phyloP scores from a whole-genome alignment of 2,113 vertebrate species.

The Peromyscus polionotus region DNA sequence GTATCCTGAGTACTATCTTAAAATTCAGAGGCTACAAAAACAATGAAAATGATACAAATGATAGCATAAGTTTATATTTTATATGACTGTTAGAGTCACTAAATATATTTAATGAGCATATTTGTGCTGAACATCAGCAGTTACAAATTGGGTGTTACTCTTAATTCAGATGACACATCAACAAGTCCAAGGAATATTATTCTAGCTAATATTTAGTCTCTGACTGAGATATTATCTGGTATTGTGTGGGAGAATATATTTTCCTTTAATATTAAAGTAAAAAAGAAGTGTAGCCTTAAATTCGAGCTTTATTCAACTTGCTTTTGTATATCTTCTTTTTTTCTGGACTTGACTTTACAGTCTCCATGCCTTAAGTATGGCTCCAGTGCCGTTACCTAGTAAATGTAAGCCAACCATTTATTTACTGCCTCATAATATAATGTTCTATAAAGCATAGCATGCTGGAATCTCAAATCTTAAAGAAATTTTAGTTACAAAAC shows the following conservation, averaged over 20 bases:
- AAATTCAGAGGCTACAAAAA: conserved; percentile 37
- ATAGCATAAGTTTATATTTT: conserved; percentile 25
- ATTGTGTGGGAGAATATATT: conserved; percentile 4
- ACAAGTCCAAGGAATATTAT: neutral
- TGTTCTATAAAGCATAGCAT: neutral
- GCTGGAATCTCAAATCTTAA: neutral
- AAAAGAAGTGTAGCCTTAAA: neutral
- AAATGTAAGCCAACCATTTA: neutral
- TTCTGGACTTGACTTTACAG: neutral
- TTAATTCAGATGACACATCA: neutral
- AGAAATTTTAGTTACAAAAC: conserved; percentile 20
- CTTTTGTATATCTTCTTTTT: conserved; percentile 7
- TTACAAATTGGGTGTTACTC: conserved; percentile 3
- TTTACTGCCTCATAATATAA: neutral
- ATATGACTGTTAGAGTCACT: conserved; percentile 11
- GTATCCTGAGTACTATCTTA: conserved; percentile 19
- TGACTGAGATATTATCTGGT: neutral
- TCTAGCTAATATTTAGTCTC: neutral
- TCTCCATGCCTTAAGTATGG: neutral
- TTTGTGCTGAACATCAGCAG: neutral
- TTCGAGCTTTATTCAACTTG: neutral
- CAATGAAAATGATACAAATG: conserved; percentile 28
- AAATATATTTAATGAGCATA: neutral
- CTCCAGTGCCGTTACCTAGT: neutral
- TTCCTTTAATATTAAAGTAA: conserved; percentile 12